A percentile compares a stretch with the other conserved stretches of the same genome.
These are phyloP conservation scores for Rhinichthys osculus DNA, from an alignment of 2,797 vertebrate genomes.

Conservation along the genomic window DNA sequence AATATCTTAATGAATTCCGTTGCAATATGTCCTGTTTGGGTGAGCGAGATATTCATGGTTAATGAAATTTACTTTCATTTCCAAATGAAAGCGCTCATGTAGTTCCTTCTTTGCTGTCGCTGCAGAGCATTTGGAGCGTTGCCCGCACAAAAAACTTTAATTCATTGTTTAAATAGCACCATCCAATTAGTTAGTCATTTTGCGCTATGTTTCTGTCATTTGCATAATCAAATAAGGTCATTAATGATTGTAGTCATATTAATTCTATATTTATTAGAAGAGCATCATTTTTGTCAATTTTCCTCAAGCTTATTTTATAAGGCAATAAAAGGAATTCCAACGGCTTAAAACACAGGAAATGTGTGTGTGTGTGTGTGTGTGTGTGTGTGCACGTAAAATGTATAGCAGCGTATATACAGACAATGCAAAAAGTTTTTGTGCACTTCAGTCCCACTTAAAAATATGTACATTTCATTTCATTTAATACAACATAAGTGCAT, in stretches of 20 bases:
- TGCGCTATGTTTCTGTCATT: conserved; percentile 36
- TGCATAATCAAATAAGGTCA: conserved; percentile 55
- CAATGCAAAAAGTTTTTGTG: not conserved
- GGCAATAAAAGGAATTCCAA: conserved; percentile 38
- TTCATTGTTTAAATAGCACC: conserved; percentile 35
- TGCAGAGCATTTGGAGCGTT: conserved; percentile 19
- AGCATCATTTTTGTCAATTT: not conserved
- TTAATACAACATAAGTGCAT: not conserved
- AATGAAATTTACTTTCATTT: conserved; percentile 58
- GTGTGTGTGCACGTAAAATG: too few relatives aligned
- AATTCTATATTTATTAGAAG: conserved; percentile 34
- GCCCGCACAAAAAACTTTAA: conserved; percentile 26
- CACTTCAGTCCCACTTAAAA: not conserved
- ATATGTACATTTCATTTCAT: not conserved
- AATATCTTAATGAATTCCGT: conserved; percentile 60
- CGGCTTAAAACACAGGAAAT: not conserved
- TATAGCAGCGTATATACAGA: not conserved
- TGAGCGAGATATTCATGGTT: conserved; percentile 58
- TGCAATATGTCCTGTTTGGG: conserved; percentile 60
- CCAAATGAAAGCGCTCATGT: conserved; percentile 35
- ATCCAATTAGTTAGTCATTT: conserved; percentile 44
- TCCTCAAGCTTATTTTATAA: conserved; percentile 50
- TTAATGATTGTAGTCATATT: conserved; percentile 45
- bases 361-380: not conserved
- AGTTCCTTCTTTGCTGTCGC: conserved; percentile 11